phyloP scores from a whole-genome alignment of 2,113 vertebrate genomes.

The Numenius arquata region DNA sequence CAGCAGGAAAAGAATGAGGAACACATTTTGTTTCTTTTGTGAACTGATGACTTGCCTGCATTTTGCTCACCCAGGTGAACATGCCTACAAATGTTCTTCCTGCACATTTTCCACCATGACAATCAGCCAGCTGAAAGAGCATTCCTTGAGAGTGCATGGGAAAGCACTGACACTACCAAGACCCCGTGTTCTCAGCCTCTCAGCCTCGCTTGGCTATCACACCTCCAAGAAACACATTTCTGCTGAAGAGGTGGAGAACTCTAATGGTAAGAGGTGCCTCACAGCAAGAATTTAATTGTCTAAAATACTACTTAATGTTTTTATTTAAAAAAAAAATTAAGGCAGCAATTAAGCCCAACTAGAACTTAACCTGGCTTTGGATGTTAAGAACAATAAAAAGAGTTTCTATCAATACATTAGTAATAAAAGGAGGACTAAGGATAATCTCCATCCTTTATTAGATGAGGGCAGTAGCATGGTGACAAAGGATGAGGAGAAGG shows the following conservation, averaged over 20 bases:
- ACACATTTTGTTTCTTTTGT: neutral
- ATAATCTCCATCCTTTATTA: neutral
- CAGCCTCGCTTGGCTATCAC: conserved; percentile 77
- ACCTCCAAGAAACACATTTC: conserved; percentile 53
- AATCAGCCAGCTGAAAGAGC: conserved; percentile 93
- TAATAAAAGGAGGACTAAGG: neutral
- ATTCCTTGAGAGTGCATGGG: conserved; percentile 87
- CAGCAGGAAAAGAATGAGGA: neutral
- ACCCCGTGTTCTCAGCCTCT: conserved; percentile 79
- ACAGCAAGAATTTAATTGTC: neutral
- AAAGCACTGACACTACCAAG: conserved; percentile 85
- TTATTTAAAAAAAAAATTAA: neutral
- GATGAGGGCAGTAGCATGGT: neutral
- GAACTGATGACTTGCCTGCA: conserved; percentile 40
- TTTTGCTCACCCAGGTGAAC: conserved; percentile 79
- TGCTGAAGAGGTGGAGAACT: conserved; percentile 70
- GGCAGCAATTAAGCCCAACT: neutral
- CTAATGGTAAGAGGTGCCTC: conserved; percentile 70
- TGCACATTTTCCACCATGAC: conserved; percentile 90
- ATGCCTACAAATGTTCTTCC: conserved; percentile 90
- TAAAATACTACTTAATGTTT: neutral
- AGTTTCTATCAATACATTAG: neutral
- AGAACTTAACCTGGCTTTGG: too few species aligned
- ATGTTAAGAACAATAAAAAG: neutral
- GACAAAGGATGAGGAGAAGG: neutral